Evolutionary conservation across 23 tunicate species (phyloP).

Genomic region (Halocynthia aurantium): DNA sequence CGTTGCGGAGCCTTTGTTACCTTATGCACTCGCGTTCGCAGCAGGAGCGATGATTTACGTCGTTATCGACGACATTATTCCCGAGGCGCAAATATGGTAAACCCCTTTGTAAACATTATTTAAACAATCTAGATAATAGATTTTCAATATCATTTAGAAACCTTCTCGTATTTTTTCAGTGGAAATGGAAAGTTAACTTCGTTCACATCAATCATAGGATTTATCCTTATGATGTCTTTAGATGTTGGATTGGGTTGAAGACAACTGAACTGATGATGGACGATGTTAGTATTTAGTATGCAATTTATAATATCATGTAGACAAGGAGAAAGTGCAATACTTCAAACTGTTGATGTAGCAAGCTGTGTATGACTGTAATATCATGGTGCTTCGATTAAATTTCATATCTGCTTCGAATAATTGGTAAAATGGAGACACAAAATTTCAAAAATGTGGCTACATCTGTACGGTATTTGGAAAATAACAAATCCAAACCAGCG

Average conservation of each 20-base stretch:
- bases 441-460: no score
- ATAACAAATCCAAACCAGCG: no score
- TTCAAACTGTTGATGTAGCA: no score
- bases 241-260: constrained; percentile 88
- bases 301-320: no score
- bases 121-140: neutral
- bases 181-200: constrained; percentile 94
- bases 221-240: constrained; percentile 90
- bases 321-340: no score
- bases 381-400: no score
- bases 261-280: neutral
- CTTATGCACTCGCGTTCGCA: constrained; percentile 94
- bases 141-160: neutral
- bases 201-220: constrained; percentile 76
- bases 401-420: no score
- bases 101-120: neutral
- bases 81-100: constrained; percentile 73
- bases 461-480: no score
- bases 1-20: constrained; percentile 73
- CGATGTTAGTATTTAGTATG: no score
- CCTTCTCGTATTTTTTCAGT: constrained; percentile 3
- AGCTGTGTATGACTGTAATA: no score
- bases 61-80: constrained; percentile 94
- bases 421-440: no score
- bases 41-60: constrained; percentile 87